These are phyloP conservation scores for Euzetes globulus DNA, from an alignment of 2,888 invertebrate species.

Conservation along the genomic window DNA sequence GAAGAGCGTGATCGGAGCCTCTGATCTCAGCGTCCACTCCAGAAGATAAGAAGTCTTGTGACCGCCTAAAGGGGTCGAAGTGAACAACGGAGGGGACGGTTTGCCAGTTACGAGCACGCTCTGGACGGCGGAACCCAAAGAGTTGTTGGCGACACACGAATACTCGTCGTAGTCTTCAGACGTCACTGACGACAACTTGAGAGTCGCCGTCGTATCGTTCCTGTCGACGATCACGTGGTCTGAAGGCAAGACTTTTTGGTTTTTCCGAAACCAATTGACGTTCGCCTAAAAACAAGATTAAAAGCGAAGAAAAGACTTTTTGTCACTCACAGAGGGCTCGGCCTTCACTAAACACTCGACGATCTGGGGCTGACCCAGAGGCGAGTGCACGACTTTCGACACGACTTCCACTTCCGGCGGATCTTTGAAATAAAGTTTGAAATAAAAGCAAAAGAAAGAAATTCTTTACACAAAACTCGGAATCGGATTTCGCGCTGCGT, in stretches of 20 bases:
- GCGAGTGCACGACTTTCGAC: too few species aligned
- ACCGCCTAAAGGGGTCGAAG: background rate
- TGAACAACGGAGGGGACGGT: constrained; percentile 27
- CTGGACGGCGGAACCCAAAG: background rate
- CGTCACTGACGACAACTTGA: background rate
- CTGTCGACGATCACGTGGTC: background rate
- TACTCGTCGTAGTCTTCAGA: constrained; percentile 5
- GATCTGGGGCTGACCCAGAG: too few species aligned
- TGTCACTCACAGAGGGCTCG: too few species aligned
- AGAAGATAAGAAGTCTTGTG: background rate
- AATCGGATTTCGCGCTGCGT: too few species aligned
- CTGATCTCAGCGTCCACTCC: constrained; percentile 7
- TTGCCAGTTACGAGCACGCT: constrained; percentile 26
- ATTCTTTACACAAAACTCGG: too few species aligned
- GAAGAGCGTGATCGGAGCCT: constrained; percentile 22
- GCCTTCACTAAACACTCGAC: too few species aligned
- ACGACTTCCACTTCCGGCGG: too few species aligned
- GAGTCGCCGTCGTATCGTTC: background rate
- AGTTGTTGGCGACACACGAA: constrained; percentile 26
- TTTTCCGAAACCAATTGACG: background rate
- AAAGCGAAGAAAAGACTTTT: too few species aligned
- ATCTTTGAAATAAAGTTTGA: too few species aligned
- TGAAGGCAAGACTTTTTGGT: background rate
- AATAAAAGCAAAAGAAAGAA: too few species aligned
- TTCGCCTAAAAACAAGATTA: background rate